Conservation (phyloP, 2,113 vertebrate species). For the Xiphophorus couchianus region DNA sequence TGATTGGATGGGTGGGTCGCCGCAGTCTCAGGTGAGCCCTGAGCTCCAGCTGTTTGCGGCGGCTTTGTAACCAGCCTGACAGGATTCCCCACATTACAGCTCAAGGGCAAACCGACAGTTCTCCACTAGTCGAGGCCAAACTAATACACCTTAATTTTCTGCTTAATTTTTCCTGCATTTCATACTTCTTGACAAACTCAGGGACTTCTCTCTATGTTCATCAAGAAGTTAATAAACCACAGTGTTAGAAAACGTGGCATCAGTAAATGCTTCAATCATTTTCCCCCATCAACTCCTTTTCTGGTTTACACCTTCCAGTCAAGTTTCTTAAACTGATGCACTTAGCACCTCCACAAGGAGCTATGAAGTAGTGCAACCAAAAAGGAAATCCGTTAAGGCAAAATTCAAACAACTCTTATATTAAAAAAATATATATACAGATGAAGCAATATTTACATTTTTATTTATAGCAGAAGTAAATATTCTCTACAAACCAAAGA, state of each 20-base stretch:
- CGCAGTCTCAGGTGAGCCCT: not conserved
- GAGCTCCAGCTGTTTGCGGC: conserved; percentile 23
- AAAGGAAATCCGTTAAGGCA: not conserved
- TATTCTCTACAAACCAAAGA: no score
- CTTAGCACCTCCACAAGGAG: not conserved
- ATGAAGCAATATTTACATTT: no score
- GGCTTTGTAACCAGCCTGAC: conserved; percentile 17
- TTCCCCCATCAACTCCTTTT: no score
- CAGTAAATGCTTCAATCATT: not conserved
- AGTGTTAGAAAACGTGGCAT: not conserved
- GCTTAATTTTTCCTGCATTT: not conserved
- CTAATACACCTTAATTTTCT: not conserved
- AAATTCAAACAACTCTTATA: not conserved
- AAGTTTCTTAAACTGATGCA: no score
- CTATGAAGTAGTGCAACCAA: not conserved
- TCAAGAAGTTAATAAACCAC: not conserved
- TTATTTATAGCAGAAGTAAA: no score
- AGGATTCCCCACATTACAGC: conserved; percentile 44
- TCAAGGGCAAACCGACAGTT: conserved; percentile 3
- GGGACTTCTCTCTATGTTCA: not conserved
- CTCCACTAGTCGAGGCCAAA: not conserved
- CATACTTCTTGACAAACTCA: not conserved
- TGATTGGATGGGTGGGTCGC: not conserved
- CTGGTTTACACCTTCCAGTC: no score
- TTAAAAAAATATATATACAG: no score